Conservation (phyloP, 2,797 vertebrate species). For the Tolypeutes matacus region DNA sequence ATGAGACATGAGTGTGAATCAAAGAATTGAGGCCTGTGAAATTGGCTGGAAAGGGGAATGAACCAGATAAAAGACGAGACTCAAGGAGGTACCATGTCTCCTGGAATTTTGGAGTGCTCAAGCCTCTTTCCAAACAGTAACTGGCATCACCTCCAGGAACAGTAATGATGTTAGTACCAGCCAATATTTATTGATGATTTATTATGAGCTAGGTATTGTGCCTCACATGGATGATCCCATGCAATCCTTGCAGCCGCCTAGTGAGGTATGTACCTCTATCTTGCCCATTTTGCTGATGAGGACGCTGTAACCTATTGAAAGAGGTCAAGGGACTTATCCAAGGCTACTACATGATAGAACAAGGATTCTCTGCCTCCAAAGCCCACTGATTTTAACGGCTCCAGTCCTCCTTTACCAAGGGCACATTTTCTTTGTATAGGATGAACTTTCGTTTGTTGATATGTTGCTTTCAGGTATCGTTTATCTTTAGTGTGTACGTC, state of each 20-base stretch:
- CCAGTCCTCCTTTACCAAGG: background rate
- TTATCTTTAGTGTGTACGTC: background rate
- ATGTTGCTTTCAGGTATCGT: background rate
- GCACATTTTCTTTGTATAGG: background rate
- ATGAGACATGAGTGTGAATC: background rate
- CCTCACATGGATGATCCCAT: background rate
- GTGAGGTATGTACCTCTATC: background rate
- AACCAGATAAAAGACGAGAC: background rate
- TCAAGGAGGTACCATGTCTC: background rate
- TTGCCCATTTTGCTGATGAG: background rate
- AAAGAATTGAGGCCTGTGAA: background rate
- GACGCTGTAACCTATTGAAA: background rate
- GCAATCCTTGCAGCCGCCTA: background rate
- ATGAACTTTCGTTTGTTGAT: background rate
- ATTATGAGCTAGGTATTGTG: too few relatives aligned
- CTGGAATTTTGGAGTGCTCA: background rate
- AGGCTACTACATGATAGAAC: background rate
- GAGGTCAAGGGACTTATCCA: background rate
- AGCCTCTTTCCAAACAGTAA: background rate
- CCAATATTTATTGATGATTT: background rate
- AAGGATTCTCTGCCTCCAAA: background rate
- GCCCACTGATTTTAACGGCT: background rate
- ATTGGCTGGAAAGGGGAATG: background rate
- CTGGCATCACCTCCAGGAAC: background rate
- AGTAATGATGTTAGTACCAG: background rate